These are phyloP conservation scores for Chiroxiphia lanceolata DNA, from an alignment of 2,797 vertebrate genomes.

Conservation along the genomic window DNA sequence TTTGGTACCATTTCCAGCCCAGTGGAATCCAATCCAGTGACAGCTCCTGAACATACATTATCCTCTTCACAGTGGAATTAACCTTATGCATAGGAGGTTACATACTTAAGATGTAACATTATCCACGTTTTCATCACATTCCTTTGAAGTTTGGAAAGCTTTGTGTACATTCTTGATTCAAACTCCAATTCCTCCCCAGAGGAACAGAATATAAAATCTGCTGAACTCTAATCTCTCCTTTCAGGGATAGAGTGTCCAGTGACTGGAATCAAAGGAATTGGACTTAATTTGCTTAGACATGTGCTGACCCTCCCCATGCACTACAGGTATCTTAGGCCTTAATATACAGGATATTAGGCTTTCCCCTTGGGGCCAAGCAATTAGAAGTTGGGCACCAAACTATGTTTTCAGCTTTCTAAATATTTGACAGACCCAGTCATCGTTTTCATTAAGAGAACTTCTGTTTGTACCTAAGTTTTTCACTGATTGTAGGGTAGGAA, in stretches of 20 bases:
- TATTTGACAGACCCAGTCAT: neutral
- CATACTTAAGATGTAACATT: neutral
- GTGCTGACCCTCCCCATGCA: neutral
- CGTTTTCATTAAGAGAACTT: neutral
- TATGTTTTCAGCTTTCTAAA: neutral
- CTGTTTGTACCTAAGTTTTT: accelerated
- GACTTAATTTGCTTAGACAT: neutral
- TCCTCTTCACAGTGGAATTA: neutral
- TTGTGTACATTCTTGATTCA: neutral
- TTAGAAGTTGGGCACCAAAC: neutral
- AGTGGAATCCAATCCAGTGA: neutral
- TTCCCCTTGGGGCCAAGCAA: neutral
- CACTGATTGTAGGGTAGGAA: neutral
- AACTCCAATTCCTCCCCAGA: neutral
- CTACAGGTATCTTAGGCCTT: neutral
- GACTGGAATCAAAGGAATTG: neutral
- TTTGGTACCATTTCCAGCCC: neutral
- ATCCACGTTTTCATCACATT: neutral
- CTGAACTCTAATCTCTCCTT: neutral
- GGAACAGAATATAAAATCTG: neutral
- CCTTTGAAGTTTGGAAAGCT: neutral
- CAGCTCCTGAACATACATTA: neutral
- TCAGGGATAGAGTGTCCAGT: neutral
- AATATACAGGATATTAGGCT: neutral
- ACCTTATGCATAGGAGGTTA: neutral